Base-by-base conservation (phyloP, 2,888 invertebrate species). In the Agrenia bidenticulata region DNA sequence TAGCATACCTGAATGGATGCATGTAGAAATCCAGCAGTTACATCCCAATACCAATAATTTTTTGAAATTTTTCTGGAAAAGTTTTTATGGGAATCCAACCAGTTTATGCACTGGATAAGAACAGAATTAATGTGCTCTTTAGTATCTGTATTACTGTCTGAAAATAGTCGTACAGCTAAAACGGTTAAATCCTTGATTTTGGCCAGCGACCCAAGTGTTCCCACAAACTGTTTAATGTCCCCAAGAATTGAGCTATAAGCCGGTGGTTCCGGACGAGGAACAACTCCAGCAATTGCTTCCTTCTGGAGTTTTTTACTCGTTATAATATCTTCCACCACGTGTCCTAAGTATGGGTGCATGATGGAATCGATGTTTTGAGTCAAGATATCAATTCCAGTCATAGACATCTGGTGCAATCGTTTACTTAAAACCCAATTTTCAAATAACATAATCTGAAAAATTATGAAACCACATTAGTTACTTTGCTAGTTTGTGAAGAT, bases 181-280 rank as follows among this genome's bases (percentile, higher is more conserved):
- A 21, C 23, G 39, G 63, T 63, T 17, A 74, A 39, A 21, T 63
- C 66, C 21, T 61, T 60, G 15, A 66, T 63, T 67, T 74, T 71
- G 17, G 58, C 66, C 39, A 62, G 63, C 13, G 77, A 77, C 27
- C 73, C 75, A 55, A 78, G 64, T 41, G 75, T 82, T 73, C 80
- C 81, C 4, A 80, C 79, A 69, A 84, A 83, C 70, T 83, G 82
- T 73, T 79, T 79, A 75, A 84, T 82, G 49, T 84, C 84, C 82
- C 84, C 78, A 17, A 73, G 39, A 26, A 75, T 60, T 13, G 61
- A 66, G n/a, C 65, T 65, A 58, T 77, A 77, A 15, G 63, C 59
- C 13, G 77, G 76, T 19, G 73, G 72, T n/a, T 70, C 70, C n/a
- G 77, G 75, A 27, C 78, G 69, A 45, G 73, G 65, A 2, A 77